These are phyloP conservation scores for Zootermopsis nevadensis DNA, from an alignment of 2,888 invertebrate species.

Conservation along the genomic window DNA sequence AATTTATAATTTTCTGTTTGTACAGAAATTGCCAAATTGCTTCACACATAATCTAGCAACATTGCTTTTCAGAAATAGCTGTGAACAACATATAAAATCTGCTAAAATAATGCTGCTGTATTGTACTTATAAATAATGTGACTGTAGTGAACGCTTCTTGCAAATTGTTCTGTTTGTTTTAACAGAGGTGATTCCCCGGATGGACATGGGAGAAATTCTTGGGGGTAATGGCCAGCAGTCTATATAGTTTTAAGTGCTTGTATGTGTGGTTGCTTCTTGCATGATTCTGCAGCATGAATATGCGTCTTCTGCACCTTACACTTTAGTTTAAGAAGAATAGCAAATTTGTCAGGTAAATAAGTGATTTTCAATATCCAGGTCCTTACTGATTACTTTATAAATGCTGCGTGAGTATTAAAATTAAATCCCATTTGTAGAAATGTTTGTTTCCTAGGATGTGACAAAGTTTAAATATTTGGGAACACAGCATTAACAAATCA, in stretches of 20 bases:
- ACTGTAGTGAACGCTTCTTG: constrained; percentile 27
- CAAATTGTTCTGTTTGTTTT: constrained; percentile 47
- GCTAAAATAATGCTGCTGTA: constrained; percentile 8
- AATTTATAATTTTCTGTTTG: too few relatives aligned
- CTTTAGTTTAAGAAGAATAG: too few relatives aligned
- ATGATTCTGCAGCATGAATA: background rate
- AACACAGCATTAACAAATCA: too few relatives aligned
- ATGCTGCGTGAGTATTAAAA: too few relatives aligned
- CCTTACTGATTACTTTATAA: too few relatives aligned
- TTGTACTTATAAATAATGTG: background rate
- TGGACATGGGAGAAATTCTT: constrained; percentile 67
- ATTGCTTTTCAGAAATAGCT: background rate
- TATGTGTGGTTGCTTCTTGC: constrained; percentile 3
- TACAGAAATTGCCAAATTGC: background rate
- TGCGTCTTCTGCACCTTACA: background rate
- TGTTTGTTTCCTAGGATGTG: too few relatives aligned
- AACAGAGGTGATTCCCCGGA: constrained; percentile 66
- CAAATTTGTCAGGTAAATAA: too few relatives aligned
- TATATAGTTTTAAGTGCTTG: constrained; percentile 11
- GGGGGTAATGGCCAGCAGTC: constrained; percentile 64
- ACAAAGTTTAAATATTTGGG: too few relatives aligned
- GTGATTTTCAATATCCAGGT: too few relatives aligned
- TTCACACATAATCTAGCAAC: background rate
- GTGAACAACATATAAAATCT: background rate
- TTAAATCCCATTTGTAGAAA: too few relatives aligned